Conservation (phyloP, 2,888 invertebrate genomes). For the Caenorhabditis angaria region DNA sequence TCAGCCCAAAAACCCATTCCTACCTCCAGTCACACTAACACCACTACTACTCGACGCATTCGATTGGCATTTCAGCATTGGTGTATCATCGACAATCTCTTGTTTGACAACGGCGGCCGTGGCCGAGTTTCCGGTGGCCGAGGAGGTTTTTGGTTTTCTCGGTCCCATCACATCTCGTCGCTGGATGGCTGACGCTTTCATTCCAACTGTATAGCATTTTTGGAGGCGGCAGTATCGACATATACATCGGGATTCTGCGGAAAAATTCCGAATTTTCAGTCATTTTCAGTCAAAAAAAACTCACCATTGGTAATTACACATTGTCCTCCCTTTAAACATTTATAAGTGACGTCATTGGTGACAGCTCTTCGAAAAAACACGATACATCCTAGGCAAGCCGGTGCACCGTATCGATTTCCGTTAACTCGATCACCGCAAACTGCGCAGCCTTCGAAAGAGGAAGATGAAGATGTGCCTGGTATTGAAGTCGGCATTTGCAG, state of each 20-base stretch:
- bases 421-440: constrained; percentile 55
- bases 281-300: constrained; percentile 3
- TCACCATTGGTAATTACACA: constrained; percentile 52
- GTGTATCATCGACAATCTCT: constrained; percentile 20
- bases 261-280: not conserved
- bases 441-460: constrained; percentile 40
- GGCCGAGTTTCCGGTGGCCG: not conserved
- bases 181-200: constrained; percentile 55
- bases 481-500: not conserved
- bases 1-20: constrained; percentile 9
- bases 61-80: constrained; percentile 28
- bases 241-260: constrained; percentile 53
- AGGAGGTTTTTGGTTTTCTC: constrained; percentile 37
- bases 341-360: constrained; percentile 50
- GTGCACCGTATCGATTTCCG: constrained; percentile 52
- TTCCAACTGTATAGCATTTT: constrained; percentile 51
- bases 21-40: constrained; percentile 9
- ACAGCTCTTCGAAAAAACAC: constrained; percentile 56
- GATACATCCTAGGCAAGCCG: constrained; percentile 59
- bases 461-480: constrained; percentile 12
- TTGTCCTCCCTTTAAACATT: constrained; percentile 46
- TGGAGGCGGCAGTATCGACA: constrained; percentile 53
- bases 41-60: constrained; percentile 30
- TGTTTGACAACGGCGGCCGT: constrained; percentile 5
- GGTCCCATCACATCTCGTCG: constrained; percentile 56